phyloP scores from a whole-genome alignment of 2,113 vertebrate species.

The Chaetura pelagica region DNA sequence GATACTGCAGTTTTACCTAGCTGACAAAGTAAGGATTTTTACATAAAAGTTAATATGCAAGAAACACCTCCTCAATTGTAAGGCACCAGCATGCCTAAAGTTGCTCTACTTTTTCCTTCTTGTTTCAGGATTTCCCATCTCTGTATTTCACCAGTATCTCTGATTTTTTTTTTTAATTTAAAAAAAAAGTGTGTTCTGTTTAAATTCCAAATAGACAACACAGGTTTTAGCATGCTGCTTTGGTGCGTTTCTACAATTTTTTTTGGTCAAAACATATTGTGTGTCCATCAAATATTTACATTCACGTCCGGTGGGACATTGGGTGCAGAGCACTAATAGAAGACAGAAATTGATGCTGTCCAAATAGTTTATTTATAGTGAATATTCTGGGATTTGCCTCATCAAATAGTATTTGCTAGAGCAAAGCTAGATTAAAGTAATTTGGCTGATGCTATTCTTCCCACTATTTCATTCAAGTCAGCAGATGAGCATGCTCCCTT shows the following conservation, averaged over 20 bases:
- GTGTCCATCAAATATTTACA: not conserved
- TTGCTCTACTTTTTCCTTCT: not conserved
- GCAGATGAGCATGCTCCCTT: conserved; percentile 18
- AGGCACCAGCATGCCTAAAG: not conserved
- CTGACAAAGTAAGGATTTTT: not conserved
- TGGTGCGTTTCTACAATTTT: not conserved
- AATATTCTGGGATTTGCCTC: conserved; percentile 17
- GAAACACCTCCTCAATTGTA: not conserved
- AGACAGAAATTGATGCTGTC: not conserved
- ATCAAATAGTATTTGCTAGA: not conserved
- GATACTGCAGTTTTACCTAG: not conserved
- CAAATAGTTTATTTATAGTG: not conserved
- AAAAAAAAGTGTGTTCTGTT: not conserved
- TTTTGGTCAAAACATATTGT: not conserved
- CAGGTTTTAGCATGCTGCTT: not conserved
- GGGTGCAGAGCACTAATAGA: not conserved
- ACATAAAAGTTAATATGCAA: not conserved
- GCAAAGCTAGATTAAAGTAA: not conserved
- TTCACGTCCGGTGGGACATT: not conserved
- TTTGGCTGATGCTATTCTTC: conserved; percentile 18
- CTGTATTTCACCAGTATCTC: not conserved
- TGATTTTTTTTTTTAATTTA: not conserved
- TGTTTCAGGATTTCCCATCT: not conserved
- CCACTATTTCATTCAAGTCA: conserved; percentile 34
- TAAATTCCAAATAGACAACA: not conserved